Percentiles rank a stretch among this genome's conserved stretches.
phyloP scores from a whole-genome alignment of 1,140 invertebrate species.

The Lepeophtheirus salmonis region DNA sequence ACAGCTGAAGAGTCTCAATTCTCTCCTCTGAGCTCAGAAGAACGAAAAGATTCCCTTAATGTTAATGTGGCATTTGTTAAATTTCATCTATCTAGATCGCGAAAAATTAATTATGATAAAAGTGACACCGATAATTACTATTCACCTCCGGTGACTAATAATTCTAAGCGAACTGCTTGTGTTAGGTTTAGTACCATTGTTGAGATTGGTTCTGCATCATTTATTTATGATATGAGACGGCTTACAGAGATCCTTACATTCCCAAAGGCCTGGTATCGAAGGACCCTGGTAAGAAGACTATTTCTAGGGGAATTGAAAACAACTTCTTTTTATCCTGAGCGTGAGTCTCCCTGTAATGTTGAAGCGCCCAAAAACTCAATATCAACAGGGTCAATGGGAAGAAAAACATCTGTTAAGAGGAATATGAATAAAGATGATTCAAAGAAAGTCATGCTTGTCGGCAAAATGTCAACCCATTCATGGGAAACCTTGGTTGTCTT shows the following conservation, averaged over 20 bases:
- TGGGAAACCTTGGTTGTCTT: slow-evolving; percentile 93
- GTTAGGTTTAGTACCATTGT: slow-evolving; percentile 48
- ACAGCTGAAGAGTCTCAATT: slow-evolving; percentile 26
- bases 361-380: slow-evolving; percentile 13
- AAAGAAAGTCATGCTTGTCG: neutral
- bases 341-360: slow-evolving; percentile 20
- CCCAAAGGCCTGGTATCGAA: slow-evolving; percentile 90
- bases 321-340: slow-evolving; percentile 33
- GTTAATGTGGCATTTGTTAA: slow-evolving; percentile 94
- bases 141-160: slow-evolving; percentile 26
- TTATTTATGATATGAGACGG: slow-evolving; percentile 97
- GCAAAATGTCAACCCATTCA: slow-evolving; percentile 21
- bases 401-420: neutral
- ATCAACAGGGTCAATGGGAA: slow-evolving; percentile 3
- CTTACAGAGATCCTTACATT: slow-evolving; percentile 90
- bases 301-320: slow-evolving; percentile 73
- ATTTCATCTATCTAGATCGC: slow-evolving; percentile 70
- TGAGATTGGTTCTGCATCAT: slow-evolving; percentile 90
- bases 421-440: neutral
- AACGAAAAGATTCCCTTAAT: slow-evolving; percentile 81
- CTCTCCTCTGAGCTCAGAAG: slow-evolving; percentile 54
- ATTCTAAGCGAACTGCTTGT: slow-evolving; percentile 32
- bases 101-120: slow-evolving; percentile 49
- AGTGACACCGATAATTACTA: slow-evolving; percentile 19
- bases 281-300: slow-evolving; percentile 70